Evolutionary conservation across 2,113 vertebrate species (phyloP).

Genomic region (Suricata suricatta): DNA sequence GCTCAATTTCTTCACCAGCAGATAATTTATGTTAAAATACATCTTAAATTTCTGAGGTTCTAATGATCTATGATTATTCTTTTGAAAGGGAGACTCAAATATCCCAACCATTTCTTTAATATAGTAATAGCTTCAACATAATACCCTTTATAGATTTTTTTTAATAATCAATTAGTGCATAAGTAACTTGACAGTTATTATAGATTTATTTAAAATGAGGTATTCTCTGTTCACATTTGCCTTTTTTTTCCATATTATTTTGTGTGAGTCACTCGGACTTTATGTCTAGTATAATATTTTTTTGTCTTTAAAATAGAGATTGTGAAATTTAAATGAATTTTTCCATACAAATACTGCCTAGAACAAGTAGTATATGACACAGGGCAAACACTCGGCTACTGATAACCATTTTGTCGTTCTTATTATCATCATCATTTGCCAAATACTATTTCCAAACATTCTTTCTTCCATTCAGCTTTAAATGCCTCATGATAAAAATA

Average conservation of each 20-base stretch:
- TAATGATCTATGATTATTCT: not conserved
- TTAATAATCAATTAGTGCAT: not conserved
- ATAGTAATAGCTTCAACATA: not conserved
- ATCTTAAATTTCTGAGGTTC: not conserved
- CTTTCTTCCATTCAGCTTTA: not conserved
- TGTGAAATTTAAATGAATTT: not conserved
- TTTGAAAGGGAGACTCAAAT: not conserved
- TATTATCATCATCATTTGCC: not conserved
- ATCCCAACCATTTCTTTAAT: not conserved
- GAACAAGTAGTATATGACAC: not conserved
- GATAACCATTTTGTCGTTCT: not conserved
- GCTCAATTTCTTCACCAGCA: not conserved
- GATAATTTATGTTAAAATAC: not conserved
- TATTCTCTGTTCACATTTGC: not conserved
- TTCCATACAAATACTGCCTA: not conserved
- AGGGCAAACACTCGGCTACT: not conserved
- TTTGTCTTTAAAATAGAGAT: not conserved
- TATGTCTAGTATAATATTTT: not conserved
- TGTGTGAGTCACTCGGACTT: not conserved
- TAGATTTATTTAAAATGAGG: not conserved
- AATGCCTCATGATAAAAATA: not conserved
- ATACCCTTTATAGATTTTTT: not conserved
- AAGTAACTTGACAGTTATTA: no score
- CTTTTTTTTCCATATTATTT: not conserved
- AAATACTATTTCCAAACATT: not conserved